phyloP scores from a whole-genome alignment of 2,113 vertebrate species.

The Megatriorchis doriae region DNA sequence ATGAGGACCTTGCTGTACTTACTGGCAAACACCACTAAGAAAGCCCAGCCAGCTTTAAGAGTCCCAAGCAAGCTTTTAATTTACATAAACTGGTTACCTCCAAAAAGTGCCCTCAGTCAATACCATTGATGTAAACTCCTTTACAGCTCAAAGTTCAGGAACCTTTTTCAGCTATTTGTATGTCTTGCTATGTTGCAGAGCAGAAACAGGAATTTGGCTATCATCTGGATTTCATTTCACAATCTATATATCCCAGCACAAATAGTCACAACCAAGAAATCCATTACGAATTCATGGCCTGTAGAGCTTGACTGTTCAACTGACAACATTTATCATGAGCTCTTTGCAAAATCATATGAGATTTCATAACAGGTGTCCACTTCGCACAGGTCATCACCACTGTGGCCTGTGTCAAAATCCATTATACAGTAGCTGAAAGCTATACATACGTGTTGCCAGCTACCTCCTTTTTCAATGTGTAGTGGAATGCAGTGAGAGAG shows the following conservation, averaged over 20 bases:
- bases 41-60: not conserved
- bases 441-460: not conserved
- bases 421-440: slow-evolving; percentile 44
- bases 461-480: not conserved
- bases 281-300: slow-evolving; percentile 38
- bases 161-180: not conserved
- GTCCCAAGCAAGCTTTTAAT: not conserved
- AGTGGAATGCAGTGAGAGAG: not conserved
- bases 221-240: slow-evolving; percentile 41
- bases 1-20: not conserved
- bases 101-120: not conserved
- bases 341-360: slow-evolving; percentile 60
- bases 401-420: slow-evolving; percentile 48
- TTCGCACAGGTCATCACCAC: slow-evolving; percentile 23
- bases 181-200: not conserved
- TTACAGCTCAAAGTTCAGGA: not conserved
- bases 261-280: slow-evolving; percentile 27
- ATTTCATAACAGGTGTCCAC: slow-evolving; percentile 61
- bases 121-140: not conserved
- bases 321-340: slow-evolving; percentile 54
- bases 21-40: not conserved
- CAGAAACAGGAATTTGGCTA: not conserved
- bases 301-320: slow-evolving; percentile 36
- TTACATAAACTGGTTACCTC: not conserved
- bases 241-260: not conserved